phyloP scores from a whole-genome alignment of 2,113 vertebrate genomes.

The Poeciliopsis turrubarensis region DNA sequence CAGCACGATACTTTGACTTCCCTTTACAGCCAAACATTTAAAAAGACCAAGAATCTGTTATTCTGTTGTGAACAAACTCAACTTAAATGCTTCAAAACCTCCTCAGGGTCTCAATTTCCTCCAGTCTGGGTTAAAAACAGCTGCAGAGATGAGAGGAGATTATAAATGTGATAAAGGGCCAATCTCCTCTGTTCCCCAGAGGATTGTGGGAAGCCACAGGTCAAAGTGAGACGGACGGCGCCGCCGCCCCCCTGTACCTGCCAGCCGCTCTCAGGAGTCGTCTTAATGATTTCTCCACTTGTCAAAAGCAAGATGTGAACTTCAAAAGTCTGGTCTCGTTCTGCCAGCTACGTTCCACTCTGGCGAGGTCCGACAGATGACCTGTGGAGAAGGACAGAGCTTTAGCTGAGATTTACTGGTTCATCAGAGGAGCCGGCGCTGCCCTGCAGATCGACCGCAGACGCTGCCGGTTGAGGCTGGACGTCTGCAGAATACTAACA shows the following conservation, averaged over 20 bases:
- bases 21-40: too few species aligned
- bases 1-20: too few species aligned
- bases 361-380: background rate
- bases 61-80: too few species aligned
- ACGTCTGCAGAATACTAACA: conserved; percentile 27
- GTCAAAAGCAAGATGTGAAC: conserved; percentile 31
- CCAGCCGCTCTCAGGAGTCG: background rate
- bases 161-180: too few species aligned
- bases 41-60: too few species aligned
- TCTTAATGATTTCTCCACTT: conserved; percentile 22
- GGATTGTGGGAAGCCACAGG: background rate
- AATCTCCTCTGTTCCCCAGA: background rate
- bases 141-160: too few species aligned
- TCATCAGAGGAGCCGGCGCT: background rate
- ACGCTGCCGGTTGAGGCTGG: background rate
- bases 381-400: conserved; percentile 4
- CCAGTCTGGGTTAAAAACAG: too few species aligned
- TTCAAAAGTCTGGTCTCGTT: conserved; percentile 17
- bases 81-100: too few species aligned
- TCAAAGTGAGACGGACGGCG: conserved; percentile 12
- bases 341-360: conserved; percentile 17
- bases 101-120: too few species aligned
- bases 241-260: too few species aligned
- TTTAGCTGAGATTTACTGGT: conserved; percentile 27
- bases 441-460: background rate